Conservation (phyloP, 2,888 invertebrate species). For the Dexiosoma caninum region DNA sequence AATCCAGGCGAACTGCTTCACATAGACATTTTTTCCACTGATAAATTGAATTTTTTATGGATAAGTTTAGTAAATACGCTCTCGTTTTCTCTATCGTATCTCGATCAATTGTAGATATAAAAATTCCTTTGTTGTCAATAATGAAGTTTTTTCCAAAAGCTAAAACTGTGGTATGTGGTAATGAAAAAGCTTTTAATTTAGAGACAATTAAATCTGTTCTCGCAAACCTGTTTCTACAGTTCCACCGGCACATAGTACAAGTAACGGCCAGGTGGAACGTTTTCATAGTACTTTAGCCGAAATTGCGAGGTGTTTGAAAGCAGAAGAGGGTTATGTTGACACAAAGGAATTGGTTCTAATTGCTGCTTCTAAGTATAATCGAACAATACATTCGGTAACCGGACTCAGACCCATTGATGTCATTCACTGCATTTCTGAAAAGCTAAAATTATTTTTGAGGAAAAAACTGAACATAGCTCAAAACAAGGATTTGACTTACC, state of each 20-base stretch:
- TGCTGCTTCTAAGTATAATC: slow-evolving; percentile 3
- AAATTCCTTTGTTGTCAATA: slow-evolving; percentile 6
- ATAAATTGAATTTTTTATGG: not conserved
- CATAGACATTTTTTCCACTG: slow-evolving; percentile 11
- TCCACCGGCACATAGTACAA: slow-evolving; percentile 9
- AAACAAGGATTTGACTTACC: not conserved
- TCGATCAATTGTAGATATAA: slow-evolving; percentile 6
- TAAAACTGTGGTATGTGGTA: slow-evolving; percentile 1
- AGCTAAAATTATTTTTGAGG: no score
- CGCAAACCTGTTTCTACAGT: slow-evolving; percentile 4
- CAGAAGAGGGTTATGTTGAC: not conserved
- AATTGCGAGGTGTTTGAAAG: slow-evolving; percentile 14
- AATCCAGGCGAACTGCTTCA: not conserved
- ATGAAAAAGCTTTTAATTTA: slow-evolving; percentile 14
- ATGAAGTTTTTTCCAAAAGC: slow-evolving; percentile 21
- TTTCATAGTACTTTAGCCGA: slow-evolving; percentile 12
- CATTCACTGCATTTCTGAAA: not conserved
- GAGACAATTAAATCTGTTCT: slow-evolving; percentile 23
- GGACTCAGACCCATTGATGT: not conserved
- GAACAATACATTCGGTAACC: slow-evolving; percentile 13
- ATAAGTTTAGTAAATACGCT: slow-evolving; percentile 15
- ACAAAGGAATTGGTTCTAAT: not conserved
- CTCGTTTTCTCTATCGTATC: not conserved
- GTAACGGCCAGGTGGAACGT: slow-evolving; percentile 12
- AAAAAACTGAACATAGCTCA: slow-evolving; percentile 2